Evolutionary conservation across 2,797 vertebrate genomes (phyloP).

Genomic region (Sebastes reedi): DNA sequence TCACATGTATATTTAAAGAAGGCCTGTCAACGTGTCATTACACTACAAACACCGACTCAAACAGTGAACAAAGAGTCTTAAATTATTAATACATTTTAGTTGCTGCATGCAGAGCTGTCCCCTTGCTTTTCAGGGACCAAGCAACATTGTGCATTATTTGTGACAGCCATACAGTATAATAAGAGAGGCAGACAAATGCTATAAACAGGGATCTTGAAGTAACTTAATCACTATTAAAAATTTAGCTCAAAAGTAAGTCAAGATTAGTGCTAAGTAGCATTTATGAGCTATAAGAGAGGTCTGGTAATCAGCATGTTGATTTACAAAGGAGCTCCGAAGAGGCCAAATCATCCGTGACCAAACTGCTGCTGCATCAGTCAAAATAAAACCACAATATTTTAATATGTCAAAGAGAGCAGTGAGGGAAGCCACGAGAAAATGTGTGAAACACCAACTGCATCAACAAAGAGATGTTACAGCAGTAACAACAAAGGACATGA

Average conservation of each 20-base stretch:
- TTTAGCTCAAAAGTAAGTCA: neutral
- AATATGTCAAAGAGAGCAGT: neutral
- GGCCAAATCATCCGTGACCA: constrained; percentile 4
- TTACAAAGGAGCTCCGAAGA: neutral
- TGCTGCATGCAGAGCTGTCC: neutral
- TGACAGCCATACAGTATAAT: neutral
- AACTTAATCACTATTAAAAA: neutral
- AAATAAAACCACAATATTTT: neutral
- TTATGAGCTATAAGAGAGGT: neutral
- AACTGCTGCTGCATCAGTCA: neutral
- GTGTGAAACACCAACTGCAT: neutral
- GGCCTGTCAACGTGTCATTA: constrained; percentile 10
- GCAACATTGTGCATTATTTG: neutral
- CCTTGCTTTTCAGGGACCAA: neutral
- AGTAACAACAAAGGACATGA: neutral
- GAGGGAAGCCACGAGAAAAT: neutral
- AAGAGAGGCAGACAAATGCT: neutral
- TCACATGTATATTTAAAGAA: constrained; percentile 40
- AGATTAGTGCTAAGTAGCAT: neutral
- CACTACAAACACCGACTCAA: constrained; percentile 2
- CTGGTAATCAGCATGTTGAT: neutral
- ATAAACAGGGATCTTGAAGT: neutral
- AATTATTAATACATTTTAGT: constrained; percentile 32
- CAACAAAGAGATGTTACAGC: neutral
- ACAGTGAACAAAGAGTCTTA: constrained; percentile 3